Evolutionary conservation across 2,888 invertebrate genomes (phyloP).

Genomic region (Phymatocera aterrima): DNA sequence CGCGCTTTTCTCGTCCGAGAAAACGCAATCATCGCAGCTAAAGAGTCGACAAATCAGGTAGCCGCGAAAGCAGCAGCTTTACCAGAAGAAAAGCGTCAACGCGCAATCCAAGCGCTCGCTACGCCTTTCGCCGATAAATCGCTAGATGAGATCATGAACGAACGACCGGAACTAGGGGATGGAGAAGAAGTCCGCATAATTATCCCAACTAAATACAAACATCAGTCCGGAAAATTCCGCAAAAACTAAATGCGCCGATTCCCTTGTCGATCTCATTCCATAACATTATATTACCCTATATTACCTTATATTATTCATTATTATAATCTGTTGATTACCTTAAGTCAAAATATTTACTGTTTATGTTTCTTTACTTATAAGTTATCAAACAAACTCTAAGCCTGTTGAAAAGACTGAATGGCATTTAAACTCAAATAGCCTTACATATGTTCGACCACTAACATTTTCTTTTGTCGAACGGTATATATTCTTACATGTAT

Average conservation of each 20-base stretch:
- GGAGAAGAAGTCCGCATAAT: not conserved
- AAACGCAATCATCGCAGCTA: constrained; percentile 25
- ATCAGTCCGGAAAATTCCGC: not conserved
- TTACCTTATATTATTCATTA: not conserved
- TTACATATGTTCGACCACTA: not conserved
- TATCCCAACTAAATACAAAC: constrained; percentile 1
- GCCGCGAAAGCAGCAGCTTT: not conserved
- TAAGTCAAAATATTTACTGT: not conserved
- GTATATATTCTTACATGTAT: not conserved
- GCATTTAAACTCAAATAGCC: not conserved
- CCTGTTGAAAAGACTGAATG: not conserved
- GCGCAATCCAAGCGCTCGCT: not conserved
- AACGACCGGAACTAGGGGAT: not conserved
- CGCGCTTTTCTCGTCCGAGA: constrained; percentile 46
- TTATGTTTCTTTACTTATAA: not conserved
- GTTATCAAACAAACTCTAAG: not conserved
- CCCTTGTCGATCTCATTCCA: not conserved
- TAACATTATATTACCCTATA: too few species aligned
- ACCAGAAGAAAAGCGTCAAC: constrained; percentile 6
- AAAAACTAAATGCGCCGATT: not conserved
- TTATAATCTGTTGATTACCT: not conserved
- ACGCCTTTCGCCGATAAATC: not conserved
- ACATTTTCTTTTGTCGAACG: not conserved
- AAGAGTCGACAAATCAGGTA: not conserved
- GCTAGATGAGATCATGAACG: constrained; percentile 4